These are phyloP conservation scores for Cairina moschata DNA, from an alignment of 2,113 vertebrate species.

Conservation along the genomic window DNA sequence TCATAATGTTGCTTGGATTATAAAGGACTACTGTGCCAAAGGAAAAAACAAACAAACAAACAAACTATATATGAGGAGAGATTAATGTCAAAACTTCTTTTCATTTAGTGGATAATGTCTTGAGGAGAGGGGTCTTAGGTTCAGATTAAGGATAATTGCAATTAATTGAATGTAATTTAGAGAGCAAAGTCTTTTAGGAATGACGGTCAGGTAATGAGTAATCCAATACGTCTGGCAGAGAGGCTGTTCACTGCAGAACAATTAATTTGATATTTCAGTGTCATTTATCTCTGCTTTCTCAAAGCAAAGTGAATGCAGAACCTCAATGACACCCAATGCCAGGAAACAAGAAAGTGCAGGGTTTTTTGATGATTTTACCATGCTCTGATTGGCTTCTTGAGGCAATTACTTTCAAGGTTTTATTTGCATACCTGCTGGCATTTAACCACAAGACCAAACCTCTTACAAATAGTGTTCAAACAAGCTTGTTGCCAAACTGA, in stretches of 20 bases:
- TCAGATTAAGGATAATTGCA: slow-evolving; percentile 40
- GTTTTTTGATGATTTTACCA: background rate
- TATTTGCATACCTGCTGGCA: background rate
- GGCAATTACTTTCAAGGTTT: background rate
- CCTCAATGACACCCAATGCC: background rate
- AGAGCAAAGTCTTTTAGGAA: slow-evolving; percentile 28
- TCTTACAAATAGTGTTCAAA: background rate
- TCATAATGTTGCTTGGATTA: slow-evolving; percentile 21
- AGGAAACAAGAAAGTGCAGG: background rate
- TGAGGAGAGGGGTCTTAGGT: background rate
- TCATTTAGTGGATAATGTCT: slow-evolving; percentile 31
- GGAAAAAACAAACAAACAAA: background rate
- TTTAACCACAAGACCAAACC: background rate
- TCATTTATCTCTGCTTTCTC: slow-evolving; percentile 27
- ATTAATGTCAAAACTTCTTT: slow-evolving; percentile 50
- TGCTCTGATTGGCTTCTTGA: background rate
- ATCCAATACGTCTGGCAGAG: background rate
- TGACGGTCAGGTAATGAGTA: slow-evolving; percentile 3
- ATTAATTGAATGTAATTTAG: slow-evolving; percentile 54
- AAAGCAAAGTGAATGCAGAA: background rate
- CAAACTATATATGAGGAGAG: background rate
- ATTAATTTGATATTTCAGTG: slow-evolving; percentile 24
- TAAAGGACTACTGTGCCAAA: background rate
- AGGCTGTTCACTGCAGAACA: background rate
- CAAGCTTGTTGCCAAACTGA: background rate